These are phyloP conservation scores for Daktulosphaira vitifoliae DNA, from an alignment of 1,140 invertebrate genomes.

Conservation along the genomic window DNA sequence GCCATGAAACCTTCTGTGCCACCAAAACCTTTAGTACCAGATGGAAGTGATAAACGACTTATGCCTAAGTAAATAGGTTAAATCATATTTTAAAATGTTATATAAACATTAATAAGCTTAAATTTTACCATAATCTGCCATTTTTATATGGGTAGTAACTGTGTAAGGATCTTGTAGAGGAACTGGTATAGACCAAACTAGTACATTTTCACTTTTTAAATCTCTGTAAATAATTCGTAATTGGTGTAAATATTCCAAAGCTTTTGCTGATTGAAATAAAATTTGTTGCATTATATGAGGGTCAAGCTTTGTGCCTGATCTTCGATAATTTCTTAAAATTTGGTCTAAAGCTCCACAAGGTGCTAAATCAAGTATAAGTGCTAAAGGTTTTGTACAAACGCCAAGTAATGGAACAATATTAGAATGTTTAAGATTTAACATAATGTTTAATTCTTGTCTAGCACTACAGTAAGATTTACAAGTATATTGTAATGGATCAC, in stretches of 20 bases:
- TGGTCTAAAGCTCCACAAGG: conserved; percentile 82
- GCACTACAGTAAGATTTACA: conserved; percentile 93
- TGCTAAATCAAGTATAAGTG: conserved; percentile 81
- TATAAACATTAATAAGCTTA: background rate
- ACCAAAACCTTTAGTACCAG: conserved; percentile 93
- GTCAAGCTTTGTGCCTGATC: conserved; percentile 71
- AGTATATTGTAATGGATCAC: conserved; percentile 80
- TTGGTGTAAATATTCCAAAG: conserved; percentile 91
- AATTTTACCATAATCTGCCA: conserved; percentile 87
- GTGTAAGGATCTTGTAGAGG: conserved; percentile 53
- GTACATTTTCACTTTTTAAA: conserved; percentile 95
- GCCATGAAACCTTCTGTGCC: conserved; percentile 98
- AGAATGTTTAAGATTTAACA: conserved; percentile 73
- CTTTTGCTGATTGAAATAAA: conserved; percentile 70
- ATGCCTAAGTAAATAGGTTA: conserved; percentile 54
- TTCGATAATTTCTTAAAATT: conserved; percentile 69
- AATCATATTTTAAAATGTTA: conserved; percentile 18
- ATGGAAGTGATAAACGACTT: conserved; percentile 74
- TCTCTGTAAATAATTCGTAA: conserved; percentile 92
- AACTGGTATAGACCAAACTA: conserved; percentile 87
- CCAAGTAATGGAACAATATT: conserved; percentile 87
- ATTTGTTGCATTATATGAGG: conserved; percentile 62
- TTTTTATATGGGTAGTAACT: conserved; percentile 73
- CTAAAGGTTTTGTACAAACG: conserved; percentile 36
- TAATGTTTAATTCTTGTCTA: conserved; percentile 84